These are phyloP conservation scores for Hemibagrus wyckioides DNA, from an alignment of 2,113 vertebrate species.

Conservation along the genomic window DNA sequence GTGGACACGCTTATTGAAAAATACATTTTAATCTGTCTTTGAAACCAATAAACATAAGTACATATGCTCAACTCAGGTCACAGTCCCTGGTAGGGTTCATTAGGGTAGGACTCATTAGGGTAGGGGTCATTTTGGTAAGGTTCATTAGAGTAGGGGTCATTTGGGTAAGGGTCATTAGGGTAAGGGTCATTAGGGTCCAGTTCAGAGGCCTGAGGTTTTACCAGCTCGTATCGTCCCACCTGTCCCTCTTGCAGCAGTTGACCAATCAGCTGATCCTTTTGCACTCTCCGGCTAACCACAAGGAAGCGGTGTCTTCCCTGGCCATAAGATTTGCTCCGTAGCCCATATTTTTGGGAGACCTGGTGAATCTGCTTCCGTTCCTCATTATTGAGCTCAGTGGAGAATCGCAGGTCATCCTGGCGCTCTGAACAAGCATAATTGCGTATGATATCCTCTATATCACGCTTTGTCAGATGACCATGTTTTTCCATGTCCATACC, in stretches of 20 bases:
- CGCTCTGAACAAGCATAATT: slow-evolving; percentile 89
- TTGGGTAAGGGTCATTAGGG: too few species aligned
- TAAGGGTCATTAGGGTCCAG: too few species aligned
- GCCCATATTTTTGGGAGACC: slow-evolving; percentile 88
- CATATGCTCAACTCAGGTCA: slow-evolving; percentile 41
- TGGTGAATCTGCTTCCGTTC: slow-evolving; percentile 95
- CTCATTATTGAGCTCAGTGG: slow-evolving; percentile 90
- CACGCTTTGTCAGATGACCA: slow-evolving; percentile 85
- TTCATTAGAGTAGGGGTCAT: too few species aligned
- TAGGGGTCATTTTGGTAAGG: too few species aligned
- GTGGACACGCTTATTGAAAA: slow-evolving; percentile 48
- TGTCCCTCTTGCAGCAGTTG: slow-evolving; percentile 95
- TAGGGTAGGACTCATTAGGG: too few species aligned
- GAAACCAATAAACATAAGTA: slow-evolving; percentile 44
- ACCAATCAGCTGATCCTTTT: slow-evolving; percentile 89
- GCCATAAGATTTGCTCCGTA: slow-evolving; percentile 94
- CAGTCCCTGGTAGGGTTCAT: slow-evolving; percentile 20
- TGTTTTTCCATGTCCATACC: slow-evolving; percentile 83
- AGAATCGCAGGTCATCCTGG: slow-evolving; percentile 93
- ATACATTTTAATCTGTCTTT: slow-evolving; percentile 51
- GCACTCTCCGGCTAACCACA: slow-evolving; percentile 89
- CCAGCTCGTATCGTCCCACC: slow-evolving; percentile 91
- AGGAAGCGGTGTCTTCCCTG: slow-evolving; percentile 87
- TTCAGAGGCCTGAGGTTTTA: slow-evolving; percentile 85
- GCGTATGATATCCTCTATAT: slow-evolving; percentile 92